Percentiles rank a stretch among this genome's conserved stretches.
These are phyloP conservation scores for Anolis sagrei DNA, from an alignment of 2,113 vertebrate genomes.

Conservation along the genomic window DNA sequence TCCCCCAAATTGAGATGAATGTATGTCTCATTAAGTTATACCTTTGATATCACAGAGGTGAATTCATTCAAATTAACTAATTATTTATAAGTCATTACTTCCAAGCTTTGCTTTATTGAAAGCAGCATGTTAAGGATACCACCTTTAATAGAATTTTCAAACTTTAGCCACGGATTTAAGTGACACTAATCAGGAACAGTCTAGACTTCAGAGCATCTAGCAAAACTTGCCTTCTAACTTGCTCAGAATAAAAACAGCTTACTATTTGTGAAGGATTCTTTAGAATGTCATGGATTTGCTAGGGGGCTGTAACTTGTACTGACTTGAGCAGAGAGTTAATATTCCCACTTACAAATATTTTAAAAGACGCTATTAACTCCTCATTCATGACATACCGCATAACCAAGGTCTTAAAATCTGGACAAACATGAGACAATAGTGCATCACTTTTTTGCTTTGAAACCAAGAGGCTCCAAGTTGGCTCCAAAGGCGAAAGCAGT, in stretches of 20 bases:
- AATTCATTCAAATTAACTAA: not conserved
- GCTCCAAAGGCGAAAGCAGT: not conserved
- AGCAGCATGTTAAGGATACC: not conserved
- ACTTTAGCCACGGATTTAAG: too few relatives aligned
- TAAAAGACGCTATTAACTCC: not conserved
- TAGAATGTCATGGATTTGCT: not conserved
- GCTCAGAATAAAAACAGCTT: not conserved
- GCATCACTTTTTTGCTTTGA: constrained; percentile 7
- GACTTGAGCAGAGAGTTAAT: not conserved
- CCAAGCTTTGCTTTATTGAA: not conserved
- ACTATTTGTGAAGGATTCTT: not conserved
- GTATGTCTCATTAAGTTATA: not conserved
- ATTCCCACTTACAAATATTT: not conserved
- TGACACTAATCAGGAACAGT: too few relatives aligned
- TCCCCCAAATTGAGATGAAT: not conserved
- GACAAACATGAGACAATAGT: not conserved
- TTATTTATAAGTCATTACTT: not conserved
- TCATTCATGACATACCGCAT: constrained; percentile 7
- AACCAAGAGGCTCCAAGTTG: not conserved
- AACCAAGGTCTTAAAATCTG: not conserved
- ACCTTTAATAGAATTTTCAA: not conserved
- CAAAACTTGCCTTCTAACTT: not conserved
- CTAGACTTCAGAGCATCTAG: too few relatives aligned
- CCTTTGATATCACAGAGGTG: not conserved
- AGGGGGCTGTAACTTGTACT: not conserved